Evolutionary conservation across 2,888 invertebrate species (phyloP).

Genomic region (Drosophila rellima): DNA sequence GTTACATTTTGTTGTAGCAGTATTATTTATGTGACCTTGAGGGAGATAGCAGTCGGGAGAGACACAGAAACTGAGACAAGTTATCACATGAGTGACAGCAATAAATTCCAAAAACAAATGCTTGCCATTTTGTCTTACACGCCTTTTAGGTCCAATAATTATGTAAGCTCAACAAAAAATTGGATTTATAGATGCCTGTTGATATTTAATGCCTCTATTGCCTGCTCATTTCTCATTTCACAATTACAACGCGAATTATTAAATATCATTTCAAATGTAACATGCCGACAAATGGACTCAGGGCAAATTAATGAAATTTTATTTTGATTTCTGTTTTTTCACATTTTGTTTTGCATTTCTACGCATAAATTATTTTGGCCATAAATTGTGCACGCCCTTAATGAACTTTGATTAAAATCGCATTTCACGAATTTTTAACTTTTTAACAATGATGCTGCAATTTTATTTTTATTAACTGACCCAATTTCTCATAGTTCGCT

Average conservation of each 20-base stretch:
- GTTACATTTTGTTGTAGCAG: conserved; percentile 60
- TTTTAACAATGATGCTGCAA: conserved; percentile 69
- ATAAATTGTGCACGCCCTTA: conserved; percentile 65
- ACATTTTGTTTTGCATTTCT: conserved; percentile 69
- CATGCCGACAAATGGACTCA: conserved; percentile 38
- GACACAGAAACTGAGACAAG: conserved; percentile 13
- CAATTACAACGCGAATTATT: conserved; percentile 65
- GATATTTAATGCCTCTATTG: conserved; percentile 17
- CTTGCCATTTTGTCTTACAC: conserved; percentile 52
- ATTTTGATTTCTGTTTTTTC: conserved; percentile 20
- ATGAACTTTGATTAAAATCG: conserved; percentile 66
- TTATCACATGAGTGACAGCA: conserved; percentile 47
- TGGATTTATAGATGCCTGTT: conserved; percentile 14
- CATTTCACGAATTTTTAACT: conserved; percentile 45
- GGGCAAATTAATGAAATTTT: conserved; percentile 30
- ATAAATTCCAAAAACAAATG: conserved; percentile 44
- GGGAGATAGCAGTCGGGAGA: conserved; percentile 49
- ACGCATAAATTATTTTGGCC: conserved; percentile 66
- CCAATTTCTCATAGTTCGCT: conserved; percentile 46
- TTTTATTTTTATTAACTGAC: conserved; percentile 53
- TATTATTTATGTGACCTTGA: conserved; percentile 69
- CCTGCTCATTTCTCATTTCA: conserved; percentile 55
- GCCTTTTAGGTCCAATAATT: conserved; percentile 49
- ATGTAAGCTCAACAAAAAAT: conserved; percentile 54
- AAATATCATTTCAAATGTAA: conserved; percentile 69